Evolutionary conservation across 1,140 invertebrate species (phyloP).

Genomic region (Drosophila kanapiae): DNA sequence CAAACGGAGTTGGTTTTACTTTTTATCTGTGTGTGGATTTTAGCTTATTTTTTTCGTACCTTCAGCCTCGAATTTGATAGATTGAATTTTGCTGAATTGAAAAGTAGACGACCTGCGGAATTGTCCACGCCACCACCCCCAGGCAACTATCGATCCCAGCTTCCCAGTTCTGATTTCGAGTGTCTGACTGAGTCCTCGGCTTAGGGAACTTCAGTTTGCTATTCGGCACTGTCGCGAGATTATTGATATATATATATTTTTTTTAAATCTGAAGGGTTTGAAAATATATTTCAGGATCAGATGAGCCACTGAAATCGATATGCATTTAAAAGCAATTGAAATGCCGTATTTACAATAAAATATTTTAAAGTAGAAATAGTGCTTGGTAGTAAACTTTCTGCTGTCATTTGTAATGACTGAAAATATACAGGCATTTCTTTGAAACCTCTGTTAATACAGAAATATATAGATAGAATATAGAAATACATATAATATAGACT

Average conservation of each 20-base stretch:
- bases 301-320: background rate
- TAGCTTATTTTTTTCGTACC: constrained; percentile 38
- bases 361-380: too few species aligned
- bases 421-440: too few species aligned
- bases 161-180: constrained; percentile 11
- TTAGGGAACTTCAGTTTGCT: constrained; percentile 9
- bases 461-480: too few species aligned
- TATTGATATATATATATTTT: background rate
- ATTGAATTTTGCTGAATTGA: constrained; percentile 59
- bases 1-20: constrained; percentile 40
- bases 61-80: constrained; percentile 54
- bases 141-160: constrained; percentile 9
- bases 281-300: background rate
- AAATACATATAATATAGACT: too few species aligned
- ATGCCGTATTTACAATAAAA: background rate
- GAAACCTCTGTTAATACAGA: too few species aligned
- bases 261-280: background rate
- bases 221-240: constrained; percentile 7
- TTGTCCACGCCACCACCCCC: background rate
- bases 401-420: too few species aligned
- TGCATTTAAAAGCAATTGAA: background rate
- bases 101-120: constrained; percentile 30
- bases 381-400: too few species aligned
- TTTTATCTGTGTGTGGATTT: constrained; percentile 41
- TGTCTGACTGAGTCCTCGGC: constrained; percentile 11